Percentiles rank a stretch among this genome's conserved stretches.
These are phyloP conservation scores for Muscicapa adusta DNA, from an alignment of 2,113 vertebrate genomes.

Conservation along the genomic window DNA sequence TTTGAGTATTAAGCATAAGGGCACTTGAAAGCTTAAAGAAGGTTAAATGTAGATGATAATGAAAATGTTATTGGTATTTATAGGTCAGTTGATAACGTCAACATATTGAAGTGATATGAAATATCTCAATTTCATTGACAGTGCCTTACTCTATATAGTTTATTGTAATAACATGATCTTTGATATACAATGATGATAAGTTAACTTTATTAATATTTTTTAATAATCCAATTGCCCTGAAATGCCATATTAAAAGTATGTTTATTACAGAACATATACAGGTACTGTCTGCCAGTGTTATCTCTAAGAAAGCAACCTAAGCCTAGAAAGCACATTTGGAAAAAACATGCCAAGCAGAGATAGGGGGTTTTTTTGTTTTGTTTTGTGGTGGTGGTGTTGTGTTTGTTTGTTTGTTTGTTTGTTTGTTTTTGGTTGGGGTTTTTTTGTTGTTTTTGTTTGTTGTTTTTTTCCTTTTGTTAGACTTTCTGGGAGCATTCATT, in stretches of 20 bases:
- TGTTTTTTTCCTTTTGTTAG: neutral
- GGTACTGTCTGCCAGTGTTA: neutral
- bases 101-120: neutral
- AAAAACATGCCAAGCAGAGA: neutral
- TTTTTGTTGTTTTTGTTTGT: neutral
- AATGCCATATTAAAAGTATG: neutral
- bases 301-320: neutral
- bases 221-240: neutral
- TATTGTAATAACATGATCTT: neutral
- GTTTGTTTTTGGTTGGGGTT: no score
- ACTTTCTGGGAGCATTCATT: neutral
- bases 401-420: neutral
- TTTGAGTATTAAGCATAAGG: neutral
- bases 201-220: neutral
- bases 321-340: neutral
- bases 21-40: conserved; percentile 5
- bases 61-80: neutral
- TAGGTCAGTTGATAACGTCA: neutral
- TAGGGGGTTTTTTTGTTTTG: neutral
- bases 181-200: neutral
- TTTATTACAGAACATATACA: neutral
- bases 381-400: no score
- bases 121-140: neutral
- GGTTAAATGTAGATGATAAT: neutral
- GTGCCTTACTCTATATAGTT: neutral